phyloP scores from a whole-genome alignment of 2,888 invertebrate species.

The Ephialtes manifestator region DNA sequence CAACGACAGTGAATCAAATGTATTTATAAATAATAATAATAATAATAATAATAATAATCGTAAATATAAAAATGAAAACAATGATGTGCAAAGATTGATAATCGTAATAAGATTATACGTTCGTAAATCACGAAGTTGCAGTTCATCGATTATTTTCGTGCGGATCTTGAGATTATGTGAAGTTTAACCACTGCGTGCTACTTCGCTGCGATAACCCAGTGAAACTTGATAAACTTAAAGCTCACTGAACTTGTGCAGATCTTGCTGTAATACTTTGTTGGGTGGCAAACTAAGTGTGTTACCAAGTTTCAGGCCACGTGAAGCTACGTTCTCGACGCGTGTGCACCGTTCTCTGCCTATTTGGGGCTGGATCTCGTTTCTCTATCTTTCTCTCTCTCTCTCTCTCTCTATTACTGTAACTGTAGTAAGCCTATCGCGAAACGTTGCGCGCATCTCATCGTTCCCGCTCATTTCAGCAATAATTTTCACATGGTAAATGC shows the following conservation, averaged over 20 bases:
- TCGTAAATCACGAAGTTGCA: not conserved
- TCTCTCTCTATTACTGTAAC: not conserved
- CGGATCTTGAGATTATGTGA: constrained; percentile 37
- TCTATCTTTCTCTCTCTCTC: constrained; percentile 12
- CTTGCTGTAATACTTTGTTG: not conserved
- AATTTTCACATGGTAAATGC: constrained; percentile 41
- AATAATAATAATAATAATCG: not conserved
- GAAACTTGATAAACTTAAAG: not conserved
- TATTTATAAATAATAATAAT: not conserved
- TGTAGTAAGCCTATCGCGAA: not conserved
- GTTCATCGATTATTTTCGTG: not conserved
- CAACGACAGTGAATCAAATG: not conserved
- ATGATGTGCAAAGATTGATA: not conserved
- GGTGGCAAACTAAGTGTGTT: constrained; percentile 8
- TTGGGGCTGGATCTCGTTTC: not conserved
- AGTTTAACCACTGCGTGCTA: constrained; percentile 10
- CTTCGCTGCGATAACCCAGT: constrained; percentile 9
- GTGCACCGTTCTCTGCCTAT: constrained; percentile 8
- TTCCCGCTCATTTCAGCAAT: constrained; percentile 14
- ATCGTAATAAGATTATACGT: not conserved
- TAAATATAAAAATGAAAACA: constrained; percentile 9
- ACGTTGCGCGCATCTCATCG: not conserved
- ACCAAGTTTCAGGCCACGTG: constrained; percentile 6
- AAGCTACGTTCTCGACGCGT: not conserved
- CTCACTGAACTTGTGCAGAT: constrained; percentile 6